Evolutionary conservation across 2,797 vertebrate genomes (phyloP).

Genomic region (Emydoidea blandingii): DNA sequence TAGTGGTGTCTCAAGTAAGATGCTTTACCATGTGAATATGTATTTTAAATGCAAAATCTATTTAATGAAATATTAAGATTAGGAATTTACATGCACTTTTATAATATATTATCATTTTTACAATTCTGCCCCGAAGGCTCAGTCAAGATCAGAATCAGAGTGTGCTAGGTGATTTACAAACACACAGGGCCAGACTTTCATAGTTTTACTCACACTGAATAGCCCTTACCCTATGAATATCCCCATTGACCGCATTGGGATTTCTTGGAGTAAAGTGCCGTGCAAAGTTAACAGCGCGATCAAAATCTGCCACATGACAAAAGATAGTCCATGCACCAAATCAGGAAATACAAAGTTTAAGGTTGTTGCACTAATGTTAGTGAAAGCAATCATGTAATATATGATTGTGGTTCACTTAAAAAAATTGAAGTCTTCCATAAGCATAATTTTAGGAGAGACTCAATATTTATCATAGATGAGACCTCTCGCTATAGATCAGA

Average conservation of each 20-base stretch:
- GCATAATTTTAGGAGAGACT: neutral
- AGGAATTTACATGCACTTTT: neutral
- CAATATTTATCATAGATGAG: neutral
- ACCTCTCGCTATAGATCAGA: neutral
- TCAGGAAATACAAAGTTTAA: neutral
- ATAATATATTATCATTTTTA: neutral
- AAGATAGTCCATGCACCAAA: neutral
- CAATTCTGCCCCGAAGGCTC: neutral
- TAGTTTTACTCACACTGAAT: neutral
- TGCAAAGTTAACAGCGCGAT: neutral
- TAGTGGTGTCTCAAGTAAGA: neutral
- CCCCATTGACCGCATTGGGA: neutral
- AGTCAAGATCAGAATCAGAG: neutral
- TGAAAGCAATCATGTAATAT: neutral
- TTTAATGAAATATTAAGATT: neutral
- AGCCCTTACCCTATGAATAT: neutral
- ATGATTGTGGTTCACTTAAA: neutral
- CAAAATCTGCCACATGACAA: constrained; percentile 10
- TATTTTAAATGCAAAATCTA: neutral
- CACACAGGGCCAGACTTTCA: neutral
- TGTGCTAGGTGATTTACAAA: neutral
- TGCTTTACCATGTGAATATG: neutral
- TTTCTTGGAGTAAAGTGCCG: neutral
- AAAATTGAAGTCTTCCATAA: neutral
- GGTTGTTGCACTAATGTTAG: neutral